Conservation (phyloP, 2,113 vertebrate genomes). For the Labeo rohita region DNA sequence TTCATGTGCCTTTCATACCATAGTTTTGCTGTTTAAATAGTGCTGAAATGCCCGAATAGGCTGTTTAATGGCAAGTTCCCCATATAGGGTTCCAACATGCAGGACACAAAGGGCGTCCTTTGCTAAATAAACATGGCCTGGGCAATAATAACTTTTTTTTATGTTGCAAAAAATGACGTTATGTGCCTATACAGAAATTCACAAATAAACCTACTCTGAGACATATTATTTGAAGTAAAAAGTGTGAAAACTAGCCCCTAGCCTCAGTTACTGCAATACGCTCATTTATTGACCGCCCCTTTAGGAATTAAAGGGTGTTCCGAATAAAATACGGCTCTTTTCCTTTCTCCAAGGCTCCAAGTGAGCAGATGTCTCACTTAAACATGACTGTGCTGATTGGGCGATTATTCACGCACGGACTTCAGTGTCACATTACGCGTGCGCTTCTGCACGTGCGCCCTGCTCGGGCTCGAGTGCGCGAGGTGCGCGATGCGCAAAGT, state of each 20-base stretch:
- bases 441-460: slow-evolving; percentile 62
- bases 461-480: slow-evolving; percentile 56
- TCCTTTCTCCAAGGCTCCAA: background rate
- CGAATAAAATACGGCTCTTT: background rate
- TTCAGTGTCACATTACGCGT: slow-evolving; percentile 44
- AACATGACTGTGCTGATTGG: background rate
- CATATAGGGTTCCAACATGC: background rate
- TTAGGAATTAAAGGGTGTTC: background rate
- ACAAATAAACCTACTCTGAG: background rate
- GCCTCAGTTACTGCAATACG: background rate
- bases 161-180: background rate
- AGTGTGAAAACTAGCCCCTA: background rate
- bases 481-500: slow-evolving; percentile 48
- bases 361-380: background rate
- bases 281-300: background rate
- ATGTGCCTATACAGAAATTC: background rate
- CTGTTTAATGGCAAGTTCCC: background rate
- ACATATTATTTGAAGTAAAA: background rate
- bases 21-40: background rate
- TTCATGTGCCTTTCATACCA: too few species aligned
- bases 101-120: background rate
- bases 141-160: background rate
- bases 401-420: background rate
- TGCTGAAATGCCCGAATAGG: background rate
- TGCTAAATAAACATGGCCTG: background rate